These are phyloP conservation scores for Tympanuchus pallidicinctus DNA, from an alignment of 2,113 vertebrate genomes.

Conservation along the genomic window DNA sequence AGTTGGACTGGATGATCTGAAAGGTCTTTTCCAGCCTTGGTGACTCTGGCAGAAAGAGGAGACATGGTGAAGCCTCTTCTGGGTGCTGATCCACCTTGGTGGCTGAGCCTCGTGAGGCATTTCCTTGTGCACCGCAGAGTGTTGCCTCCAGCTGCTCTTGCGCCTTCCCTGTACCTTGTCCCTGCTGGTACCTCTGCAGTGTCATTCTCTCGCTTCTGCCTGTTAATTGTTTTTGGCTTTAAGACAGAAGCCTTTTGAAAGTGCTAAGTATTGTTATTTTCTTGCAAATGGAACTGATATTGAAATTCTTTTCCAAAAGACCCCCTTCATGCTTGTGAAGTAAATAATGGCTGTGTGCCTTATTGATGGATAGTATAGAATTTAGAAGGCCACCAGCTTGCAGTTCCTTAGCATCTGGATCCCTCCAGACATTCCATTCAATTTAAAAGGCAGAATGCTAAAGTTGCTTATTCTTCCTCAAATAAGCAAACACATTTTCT, in stretches of 20 bases:
- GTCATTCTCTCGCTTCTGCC: accelerated
- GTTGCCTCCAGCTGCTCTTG: background rate
- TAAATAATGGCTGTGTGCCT: background rate
- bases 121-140: background rate
- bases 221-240: background rate
- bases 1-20: too few relatives aligned
- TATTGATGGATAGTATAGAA: background rate
- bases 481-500: constrained; percentile 21
- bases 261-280: background rate
- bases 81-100: accelerated
- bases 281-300: background rate
- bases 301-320: background rate
- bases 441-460: background rate
- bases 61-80: background rate
- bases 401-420: constrained; percentile 9
- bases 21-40: too few relatives aligned
- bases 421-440: constrained; percentile 15
- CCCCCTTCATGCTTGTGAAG: background rate
- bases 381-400: constrained; percentile 19
- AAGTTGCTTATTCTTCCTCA: background rate
- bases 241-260: background rate
- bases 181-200: background rate
- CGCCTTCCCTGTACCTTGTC: background rate
- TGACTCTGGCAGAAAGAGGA: background rate
- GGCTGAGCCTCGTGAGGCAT: background rate